A percentile compares a stretch with the other conserved stretches of the same genome.
These are phyloP conservation scores for zebrafish (Danio rerio) DNA, from an alignment of 2,113 vertebrate genomes.

Conservation along the genomic window GRCz12tu NC_133184.1:13211501-13212000, in stretches of 20 bases:
- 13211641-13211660: neutral
- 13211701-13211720: slow-evolving; percentile 11
- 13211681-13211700: slow-evolving; percentile 29
- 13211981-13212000: neutral
- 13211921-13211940: neutral
- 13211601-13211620: neutral
- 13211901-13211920: slow-evolving; percentile 17
- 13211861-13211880: slow-evolving; percentile 14
- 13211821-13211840: slow-evolving; percentile 10
- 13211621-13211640: neutral
- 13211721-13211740: slow-evolving; percentile 27
- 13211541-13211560: neutral
- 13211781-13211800: slow-evolving; percentile 22
- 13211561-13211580: neutral
- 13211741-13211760: slow-evolving; percentile 37
- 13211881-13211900: slow-evolving; percentile 11
- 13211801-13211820: slow-evolving; percentile 23
- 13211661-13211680: slow-evolving; percentile 46
- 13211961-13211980: neutral
- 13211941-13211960: neutral
- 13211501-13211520: too few species aligned
- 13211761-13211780: slow-evolving; percentile 9
- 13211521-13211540: too few species aligned
- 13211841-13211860: slow-evolving; percentile 1
- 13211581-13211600: neutral